A percentile compares a stretch with the other conserved stretches of the same genome.
Conservation (phyloP, 2,888 invertebrate genomes). For the Hartigia nigra region DNA sequence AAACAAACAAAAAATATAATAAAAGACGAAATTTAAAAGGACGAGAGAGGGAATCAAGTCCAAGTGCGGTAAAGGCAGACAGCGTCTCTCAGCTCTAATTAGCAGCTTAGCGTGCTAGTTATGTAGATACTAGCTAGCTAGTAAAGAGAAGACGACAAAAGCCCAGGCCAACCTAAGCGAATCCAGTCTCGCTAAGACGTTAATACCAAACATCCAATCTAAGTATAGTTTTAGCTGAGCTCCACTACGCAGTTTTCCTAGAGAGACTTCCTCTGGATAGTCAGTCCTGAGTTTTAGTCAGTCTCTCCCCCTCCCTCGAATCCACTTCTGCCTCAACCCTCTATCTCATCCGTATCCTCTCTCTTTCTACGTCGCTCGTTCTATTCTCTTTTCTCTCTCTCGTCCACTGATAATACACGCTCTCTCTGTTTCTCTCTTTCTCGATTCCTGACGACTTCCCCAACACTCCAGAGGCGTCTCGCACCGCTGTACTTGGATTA, state of each 20-base stretch:
- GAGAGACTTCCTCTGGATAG: neutral
- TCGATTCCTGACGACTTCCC: neutral
- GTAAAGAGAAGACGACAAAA: neutral
- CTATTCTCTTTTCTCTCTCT: neutral
- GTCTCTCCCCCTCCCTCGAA: neutral
- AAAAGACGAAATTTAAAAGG: slow-evolving; percentile 7
- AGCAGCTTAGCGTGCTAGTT: slow-evolving; percentile 16
- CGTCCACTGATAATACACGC: neutral
- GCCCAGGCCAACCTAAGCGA: neutral
- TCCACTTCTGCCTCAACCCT: neutral
- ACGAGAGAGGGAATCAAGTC: slow-evolving; percentile 14
- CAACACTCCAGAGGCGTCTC: neutral
- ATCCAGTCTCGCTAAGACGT: neutral
- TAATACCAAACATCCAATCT: neutral
- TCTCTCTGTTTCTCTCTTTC: neutral
- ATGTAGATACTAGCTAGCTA: neutral
- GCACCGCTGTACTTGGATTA: slow-evolving; percentile 1
- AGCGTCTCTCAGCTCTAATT: slow-evolving; percentile 32
- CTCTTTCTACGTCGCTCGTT: neutral
- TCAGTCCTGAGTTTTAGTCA: neutral
- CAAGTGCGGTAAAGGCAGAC: slow-evolving; percentile 26
- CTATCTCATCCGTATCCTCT: neutral
- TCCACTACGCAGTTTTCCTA: neutral
- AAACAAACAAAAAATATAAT: slow-evolving; percentile 21
- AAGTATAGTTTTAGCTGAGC: neutral